Conservation (phyloP, 2,113 vertebrate species). For the Chamaea fasciata region DNA sequence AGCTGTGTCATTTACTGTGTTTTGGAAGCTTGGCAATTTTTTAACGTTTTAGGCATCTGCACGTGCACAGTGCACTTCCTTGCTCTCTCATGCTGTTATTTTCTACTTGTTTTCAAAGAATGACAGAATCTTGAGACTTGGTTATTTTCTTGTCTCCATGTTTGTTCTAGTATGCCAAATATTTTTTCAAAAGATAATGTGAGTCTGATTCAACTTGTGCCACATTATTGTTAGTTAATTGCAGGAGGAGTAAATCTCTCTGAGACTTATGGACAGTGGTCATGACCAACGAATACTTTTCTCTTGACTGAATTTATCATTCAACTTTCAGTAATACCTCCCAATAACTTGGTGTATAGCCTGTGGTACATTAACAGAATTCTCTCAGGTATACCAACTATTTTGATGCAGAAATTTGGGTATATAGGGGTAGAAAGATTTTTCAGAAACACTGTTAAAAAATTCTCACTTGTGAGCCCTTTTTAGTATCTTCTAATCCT, state of each 20-base stretch:
- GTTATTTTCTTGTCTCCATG: neutral
- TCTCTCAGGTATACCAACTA: neutral
- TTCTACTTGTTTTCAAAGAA: conserved; percentile 22
- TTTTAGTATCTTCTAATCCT: neutral
- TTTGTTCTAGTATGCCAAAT: neutral
- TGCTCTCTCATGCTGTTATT: neutral
- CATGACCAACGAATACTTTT: neutral
- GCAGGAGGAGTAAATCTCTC: neutral
- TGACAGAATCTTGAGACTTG: neutral
- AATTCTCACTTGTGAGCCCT: neutral
- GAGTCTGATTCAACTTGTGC: neutral
- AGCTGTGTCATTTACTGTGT: neutral
- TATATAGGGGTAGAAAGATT: neutral
- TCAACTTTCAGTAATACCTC: neutral
- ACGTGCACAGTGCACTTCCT: neutral
- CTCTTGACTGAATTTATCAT: neutral
- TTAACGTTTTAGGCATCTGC: neutral
- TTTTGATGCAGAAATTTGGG: neutral
- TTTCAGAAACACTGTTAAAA: neutral
- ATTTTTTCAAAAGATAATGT: neutral
- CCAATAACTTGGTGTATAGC: neutral
- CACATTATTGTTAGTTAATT: neutral
- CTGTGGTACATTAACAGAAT: neutral
- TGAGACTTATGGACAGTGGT: neutral
- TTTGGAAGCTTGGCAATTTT: neutral